These are phyloP conservation scores for Lepidonotus clava DNA, from an alignment of 2,888 invertebrate species.

Conservation along the genomic window DNA sequence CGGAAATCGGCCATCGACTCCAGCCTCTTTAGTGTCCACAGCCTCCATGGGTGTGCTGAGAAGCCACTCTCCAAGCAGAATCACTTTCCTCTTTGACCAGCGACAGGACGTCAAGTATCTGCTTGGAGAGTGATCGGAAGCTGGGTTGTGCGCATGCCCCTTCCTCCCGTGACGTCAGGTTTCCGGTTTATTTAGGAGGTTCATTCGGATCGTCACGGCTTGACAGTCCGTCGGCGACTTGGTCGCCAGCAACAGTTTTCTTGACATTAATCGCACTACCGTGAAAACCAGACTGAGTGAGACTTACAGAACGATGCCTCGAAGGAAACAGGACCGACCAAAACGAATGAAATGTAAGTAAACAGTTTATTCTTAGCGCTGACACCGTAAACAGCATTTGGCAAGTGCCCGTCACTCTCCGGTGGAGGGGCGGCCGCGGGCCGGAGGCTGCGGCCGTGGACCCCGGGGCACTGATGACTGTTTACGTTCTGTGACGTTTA, in stretches of 20 bases:
- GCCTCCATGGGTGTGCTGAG: conserved; percentile 22
- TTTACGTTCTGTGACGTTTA: neutral
- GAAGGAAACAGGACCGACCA: conserved; percentile 84
- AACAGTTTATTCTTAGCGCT: neutral
- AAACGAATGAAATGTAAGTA: conserved; percentile 76
- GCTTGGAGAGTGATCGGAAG: conserved; percentile 27
- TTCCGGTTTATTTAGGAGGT: conserved; percentile 59
- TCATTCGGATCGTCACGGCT: conserved; percentile 54
- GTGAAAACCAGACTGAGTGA: neutral
- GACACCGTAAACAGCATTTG: conserved; percentile 8
- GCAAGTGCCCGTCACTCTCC: neutral
- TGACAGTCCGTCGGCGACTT: conserved; percentile 33
- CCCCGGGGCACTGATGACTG: conserved; percentile 5
- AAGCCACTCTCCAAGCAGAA: conserved; percentile 27
- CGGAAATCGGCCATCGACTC: conserved; percentile 8
- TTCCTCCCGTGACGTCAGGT: conserved; percentile 43
- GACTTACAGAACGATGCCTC: conserved; percentile 69
- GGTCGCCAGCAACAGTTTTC: conserved; percentile 46
- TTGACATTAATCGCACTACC: neutral
- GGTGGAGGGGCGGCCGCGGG: neutral
- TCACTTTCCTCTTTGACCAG: no score
- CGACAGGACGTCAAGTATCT: neutral
- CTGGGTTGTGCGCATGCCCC: conserved; percentile 46
- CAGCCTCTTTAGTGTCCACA: neutral
- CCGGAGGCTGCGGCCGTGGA: neutral